Evolutionary conservation across 2,888 invertebrate genomes (phyloP), one percentile per base, ranked within the genome.

Genomic region (Drosophila ezoana): DNA sequence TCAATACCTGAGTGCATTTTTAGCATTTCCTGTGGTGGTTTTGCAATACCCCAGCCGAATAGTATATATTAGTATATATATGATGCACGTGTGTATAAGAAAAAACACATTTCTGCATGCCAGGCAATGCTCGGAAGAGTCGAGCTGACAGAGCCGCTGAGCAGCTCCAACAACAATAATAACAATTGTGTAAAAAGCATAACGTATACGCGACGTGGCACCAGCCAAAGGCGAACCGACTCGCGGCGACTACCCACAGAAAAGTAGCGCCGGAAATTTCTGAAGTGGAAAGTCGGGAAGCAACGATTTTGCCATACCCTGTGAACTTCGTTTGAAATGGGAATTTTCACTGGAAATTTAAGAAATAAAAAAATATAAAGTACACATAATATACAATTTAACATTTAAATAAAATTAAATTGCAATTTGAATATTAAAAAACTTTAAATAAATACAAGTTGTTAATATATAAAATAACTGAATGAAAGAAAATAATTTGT

Each of bases 121-220:
- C 66, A 48, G 57, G 32, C 73, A 57, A 58, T 52, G 70, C 59
- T 56, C 59, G 41, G 40, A 37, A 28, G 28, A 28, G 28, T 28
- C 28, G 28, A 8, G 28, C 28, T 8, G 28, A 28, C 28, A 28
- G 28, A 8, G 11, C 51, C 32, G n/a, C 47, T 48, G 44, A 59
- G 35, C 54, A 43, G 52, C 35, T 14, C 52, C 71, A 53, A 41
- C 62, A 48, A 69, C 80, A 72, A 70, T 67, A 74, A 76, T 69
- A 81, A 74, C 74, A 77, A 71, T 81, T 81, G 77, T 72, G 62
- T 77, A 81, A 81, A 84, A 76, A 72, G 76, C 79, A 87, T 81
- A 81, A 87, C 84, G 79, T 83, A 84, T 84, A 81, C 83, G 87
- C 84, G 65, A 75, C 72, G 84, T 81, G 81, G 84, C 74, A 67